phyloP scores from a whole-genome alignment of 2,113 vertebrate species.

The Cisticola juncidis region DNA sequence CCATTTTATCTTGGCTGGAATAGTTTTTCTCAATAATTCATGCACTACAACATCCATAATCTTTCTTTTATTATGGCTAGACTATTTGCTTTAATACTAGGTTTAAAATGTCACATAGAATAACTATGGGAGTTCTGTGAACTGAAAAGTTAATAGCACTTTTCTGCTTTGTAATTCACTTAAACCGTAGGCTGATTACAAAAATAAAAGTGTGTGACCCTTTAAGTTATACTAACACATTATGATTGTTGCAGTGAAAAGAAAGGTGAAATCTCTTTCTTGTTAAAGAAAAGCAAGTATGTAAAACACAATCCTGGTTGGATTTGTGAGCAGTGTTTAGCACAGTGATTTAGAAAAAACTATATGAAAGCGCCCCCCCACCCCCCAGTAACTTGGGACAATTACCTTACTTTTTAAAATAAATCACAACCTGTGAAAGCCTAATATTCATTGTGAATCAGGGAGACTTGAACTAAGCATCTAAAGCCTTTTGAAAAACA shows the following conservation, averaged over 20 bases:
- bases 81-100: not conserved
- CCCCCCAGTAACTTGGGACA: not conserved
- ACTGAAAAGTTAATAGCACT: not conserved
- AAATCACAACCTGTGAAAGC: not conserved
- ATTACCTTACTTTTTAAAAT: not conserved
- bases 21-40: conserved; percentile 3
- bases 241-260: not conserved
- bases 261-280: not conserved
- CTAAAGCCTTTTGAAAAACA: not conserved
- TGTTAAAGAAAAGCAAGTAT: not conserved
- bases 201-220: not conserved
- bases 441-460: not conserved
- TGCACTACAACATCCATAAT: not conserved
- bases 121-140: not conserved
- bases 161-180: not conserved
- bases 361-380: not conserved
- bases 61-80: conserved; percentile 16
- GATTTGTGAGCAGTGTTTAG: not conserved
- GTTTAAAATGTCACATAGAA: not conserved
- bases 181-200: not conserved
- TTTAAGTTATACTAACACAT: not conserved
- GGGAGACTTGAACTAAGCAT: not conserved
- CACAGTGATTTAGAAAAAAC: not conserved
- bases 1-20: not conserved
- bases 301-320: not conserved